phyloP scores from a whole-genome alignment of 2,797 vertebrate genomes.

The Rhynchotus rufescens region DNA sequence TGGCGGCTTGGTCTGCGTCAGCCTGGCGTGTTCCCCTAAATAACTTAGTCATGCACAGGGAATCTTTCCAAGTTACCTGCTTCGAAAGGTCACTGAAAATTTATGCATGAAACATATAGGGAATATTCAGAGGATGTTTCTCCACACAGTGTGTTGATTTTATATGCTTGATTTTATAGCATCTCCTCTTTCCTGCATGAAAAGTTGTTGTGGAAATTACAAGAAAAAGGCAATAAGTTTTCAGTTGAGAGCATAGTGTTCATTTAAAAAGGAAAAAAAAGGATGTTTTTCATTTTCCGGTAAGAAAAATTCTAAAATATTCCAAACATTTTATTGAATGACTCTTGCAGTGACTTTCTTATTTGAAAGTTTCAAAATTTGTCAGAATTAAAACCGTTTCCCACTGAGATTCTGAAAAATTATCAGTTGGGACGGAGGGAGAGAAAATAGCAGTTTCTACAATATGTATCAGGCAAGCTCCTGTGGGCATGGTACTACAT shows the following conservation, averaged over 20 bases:
- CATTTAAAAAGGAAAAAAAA: not conserved
- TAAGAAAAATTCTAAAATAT: not conserved
- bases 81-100: not conserved
- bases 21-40: not conserved
- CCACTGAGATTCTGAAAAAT: not conserved
- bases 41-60: not conserved
- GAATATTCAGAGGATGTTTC: not conserved
- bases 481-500: not conserved
- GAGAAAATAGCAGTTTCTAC: not conserved
- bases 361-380: not conserved
- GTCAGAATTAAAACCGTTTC: not conserved
- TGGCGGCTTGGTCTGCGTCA: not conserved
- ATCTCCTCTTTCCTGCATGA: not conserved
- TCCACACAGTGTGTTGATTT: not conserved
- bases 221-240: not conserved
- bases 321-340: not conserved
- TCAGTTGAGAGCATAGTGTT: not conserved
- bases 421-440: not conserved
- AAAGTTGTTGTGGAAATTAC: not conserved
- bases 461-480: not conserved
- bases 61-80: not conserved
- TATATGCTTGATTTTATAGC: not conserved
- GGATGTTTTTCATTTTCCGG: not conserved
- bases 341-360: not conserved
- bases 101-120: rapidly evolving